Conservation (phyloP, 2,113 vertebrate species). For the Bagarius yarrelli region DNA sequence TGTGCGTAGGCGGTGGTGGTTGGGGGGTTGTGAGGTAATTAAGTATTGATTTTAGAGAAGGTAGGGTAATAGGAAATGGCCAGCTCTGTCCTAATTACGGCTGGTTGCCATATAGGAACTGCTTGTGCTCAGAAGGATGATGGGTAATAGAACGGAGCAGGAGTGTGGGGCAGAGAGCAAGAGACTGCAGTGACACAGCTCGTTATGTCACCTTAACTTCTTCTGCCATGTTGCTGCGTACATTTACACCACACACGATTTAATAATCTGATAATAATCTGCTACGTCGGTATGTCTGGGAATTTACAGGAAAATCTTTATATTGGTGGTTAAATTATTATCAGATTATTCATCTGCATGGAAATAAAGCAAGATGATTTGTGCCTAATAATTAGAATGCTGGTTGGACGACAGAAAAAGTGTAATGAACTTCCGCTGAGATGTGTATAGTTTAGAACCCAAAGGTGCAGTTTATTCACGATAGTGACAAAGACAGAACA, state of each 20-base stretch:
- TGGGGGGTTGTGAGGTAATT: constrained; percentile 46
- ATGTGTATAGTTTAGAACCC: too few species aligned
- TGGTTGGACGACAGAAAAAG: too few species aligned
- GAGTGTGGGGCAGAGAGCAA: constrained; percentile 16
- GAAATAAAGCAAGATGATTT: neutral
- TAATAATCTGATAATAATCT: neutral
- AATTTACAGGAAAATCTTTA: neutral
- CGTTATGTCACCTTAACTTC: constrained; percentile 38
- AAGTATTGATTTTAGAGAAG: constrained; percentile 54
- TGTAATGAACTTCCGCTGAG: too few species aligned
- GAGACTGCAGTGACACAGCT: constrained; percentile 17
- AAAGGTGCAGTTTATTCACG: too few species aligned
- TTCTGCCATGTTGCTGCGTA: neutral
- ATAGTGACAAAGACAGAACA: too few species aligned
- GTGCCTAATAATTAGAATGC: too few species aligned
- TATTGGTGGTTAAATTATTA: neutral
- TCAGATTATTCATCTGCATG: neutral
- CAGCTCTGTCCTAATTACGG: constrained; percentile 43
- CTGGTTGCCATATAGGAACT: constrained; percentile 40
- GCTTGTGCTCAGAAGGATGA: constrained; percentile 28
- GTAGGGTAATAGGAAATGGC: constrained; percentile 50
- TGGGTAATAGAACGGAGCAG: constrained; percentile 24
- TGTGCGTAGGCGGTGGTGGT: constrained; percentile 16
- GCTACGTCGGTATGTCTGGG: too few species aligned
- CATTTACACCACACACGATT: neutral